Base-by-base conservation (phyloP, 2,113 vertebrate species). In the Aleadryas rufinucha region DNA sequence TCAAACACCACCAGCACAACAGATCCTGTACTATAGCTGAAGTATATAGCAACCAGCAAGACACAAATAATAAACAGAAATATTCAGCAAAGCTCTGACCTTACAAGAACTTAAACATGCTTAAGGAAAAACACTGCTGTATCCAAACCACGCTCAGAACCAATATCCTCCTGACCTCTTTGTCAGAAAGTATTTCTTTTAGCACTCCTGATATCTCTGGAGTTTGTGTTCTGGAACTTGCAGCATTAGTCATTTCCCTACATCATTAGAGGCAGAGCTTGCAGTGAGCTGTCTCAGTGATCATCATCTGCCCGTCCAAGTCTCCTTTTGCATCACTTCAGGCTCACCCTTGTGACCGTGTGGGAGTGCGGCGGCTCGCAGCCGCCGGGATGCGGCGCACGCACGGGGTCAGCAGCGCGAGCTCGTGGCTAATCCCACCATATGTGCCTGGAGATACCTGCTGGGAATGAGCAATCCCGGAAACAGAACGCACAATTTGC, bases 391-490 rank as follows among this genome's bases (percentile, higher is more conserved):
- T 4, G 2, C 1, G 8, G 84, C 60, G 4, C 10, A 1, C 0
- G 0, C 63, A n/a, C 44, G 14, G 21, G 82, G 90, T 45, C 72
- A 39, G 69, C 79, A 20, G 64, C 0, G 45, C 0, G 3, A 81
- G 83, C 80, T 14, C 30, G 10, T 18, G 57, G 49, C 74, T 39
- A 13, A 65, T 83, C 21, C 75, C 66, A 61, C 91, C 95, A 85
- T 69, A 30, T 88, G 95, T 4, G 89, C 95, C 82, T 10, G 66
- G 18, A 70, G 59, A 17, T 10, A n/a, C 95, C 96, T 77, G 95
- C 93, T 37, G 94, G 68, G 85, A 70, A 35, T 74, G 90, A 96
- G 95, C 94, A 88, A 86, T 63, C 75, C 84, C 6, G 13, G 81
- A 87, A 91, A 57, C 16, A 3, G 1, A 35, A 2, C 0, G 26